Evolutionary conservation across 2,888 invertebrate species (phyloP), one percentile per base, ranked within the genome.

Genomic region (Hydrotaea diabolus): DNA sequence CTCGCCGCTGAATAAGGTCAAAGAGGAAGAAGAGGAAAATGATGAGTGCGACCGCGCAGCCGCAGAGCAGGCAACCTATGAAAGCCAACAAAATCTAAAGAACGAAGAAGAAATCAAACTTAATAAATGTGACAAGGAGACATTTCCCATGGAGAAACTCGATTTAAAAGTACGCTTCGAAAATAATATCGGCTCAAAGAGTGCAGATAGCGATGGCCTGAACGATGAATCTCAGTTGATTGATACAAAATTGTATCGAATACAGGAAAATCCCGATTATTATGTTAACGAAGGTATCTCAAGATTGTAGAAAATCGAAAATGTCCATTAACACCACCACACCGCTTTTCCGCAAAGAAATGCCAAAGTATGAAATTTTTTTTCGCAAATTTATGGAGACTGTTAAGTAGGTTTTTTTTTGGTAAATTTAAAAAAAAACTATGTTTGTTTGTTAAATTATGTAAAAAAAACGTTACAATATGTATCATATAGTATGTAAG

Each of bases 261-360:
- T 74, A 66, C 75, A 81, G 69, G 87, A 87, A 66, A 83, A 86
- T 66, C 83, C 85, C 4, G 87, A 89, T 77, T 87, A 88, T 36
- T 90, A 90, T 87, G 88, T 86, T 23, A 91, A 91, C 72, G 90
- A 91, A 80, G 89, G 88, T 13, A 78, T 91, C 7, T 91, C 91
- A 0, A 87, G 91, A 43, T 88, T 91, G 19, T 91, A 86, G 57
- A 76, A 62, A 74, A n/a, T 15, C 49, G 7, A 31, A 31, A n/a
- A n/a, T n/a, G n/a, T n/a, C n/a, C n/a, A n/a, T 7, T 2, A 69
- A 46, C 66, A 13, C 39, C 43, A 17, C 2, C 66, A 19, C 23
- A 26, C 59, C 59, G 31, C 59, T 59, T 26, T 15, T n/a, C 62
- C 62, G 9, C n/a, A 31, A 36, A 72, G 59, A 2, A 72, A 71